Conservation (phyloP, 2,113 vertebrate species). For the Eulemur macaco region DNA sequence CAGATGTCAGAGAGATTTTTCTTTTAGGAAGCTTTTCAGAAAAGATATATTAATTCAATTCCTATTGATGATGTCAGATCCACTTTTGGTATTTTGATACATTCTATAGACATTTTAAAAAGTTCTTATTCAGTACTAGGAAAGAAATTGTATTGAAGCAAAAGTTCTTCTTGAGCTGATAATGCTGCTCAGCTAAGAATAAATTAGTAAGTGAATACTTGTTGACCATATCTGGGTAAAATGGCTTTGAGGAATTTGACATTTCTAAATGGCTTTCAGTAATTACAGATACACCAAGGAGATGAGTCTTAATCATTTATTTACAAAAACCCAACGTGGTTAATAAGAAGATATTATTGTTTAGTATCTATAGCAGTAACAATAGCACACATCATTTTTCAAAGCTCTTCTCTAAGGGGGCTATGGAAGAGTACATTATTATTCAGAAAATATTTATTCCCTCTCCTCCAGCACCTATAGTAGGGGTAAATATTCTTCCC, state of each 20-base stretch:
- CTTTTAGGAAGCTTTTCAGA: slow-evolving; percentile 40
- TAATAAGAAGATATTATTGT: not conserved
- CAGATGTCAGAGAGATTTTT: slow-evolving; percentile 40
- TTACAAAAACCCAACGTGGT: not conserved
- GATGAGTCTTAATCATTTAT: not conserved
- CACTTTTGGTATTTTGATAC: not conserved
- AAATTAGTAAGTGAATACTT: not conserved
- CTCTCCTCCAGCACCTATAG: not conserved
- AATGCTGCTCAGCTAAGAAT: slow-evolving; percentile 14
- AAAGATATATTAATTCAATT: slow-evolving; percentile 20
- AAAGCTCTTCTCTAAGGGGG: not conserved
- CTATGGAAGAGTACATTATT: not conserved
- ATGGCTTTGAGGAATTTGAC: not conserved
- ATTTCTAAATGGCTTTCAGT: slow-evolving; percentile 20
- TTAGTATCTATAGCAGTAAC: not conserved
- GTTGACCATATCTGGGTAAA: slow-evolving; percentile 14
- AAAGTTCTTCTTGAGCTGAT: slow-evolving; percentile 29
- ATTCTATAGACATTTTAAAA: not conserved
- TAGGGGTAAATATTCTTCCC: not conserved
- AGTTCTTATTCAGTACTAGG: not conserved
- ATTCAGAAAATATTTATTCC: not conserved
- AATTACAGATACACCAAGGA: slow-evolving; percentile 15
- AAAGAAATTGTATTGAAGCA: slow-evolving; percentile 1
- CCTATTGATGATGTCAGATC: not conserved
- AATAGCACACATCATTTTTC: not conserved